phyloP scores from a whole-genome alignment of 2,113 vertebrate genomes.

The Numenius arquata region DNA sequence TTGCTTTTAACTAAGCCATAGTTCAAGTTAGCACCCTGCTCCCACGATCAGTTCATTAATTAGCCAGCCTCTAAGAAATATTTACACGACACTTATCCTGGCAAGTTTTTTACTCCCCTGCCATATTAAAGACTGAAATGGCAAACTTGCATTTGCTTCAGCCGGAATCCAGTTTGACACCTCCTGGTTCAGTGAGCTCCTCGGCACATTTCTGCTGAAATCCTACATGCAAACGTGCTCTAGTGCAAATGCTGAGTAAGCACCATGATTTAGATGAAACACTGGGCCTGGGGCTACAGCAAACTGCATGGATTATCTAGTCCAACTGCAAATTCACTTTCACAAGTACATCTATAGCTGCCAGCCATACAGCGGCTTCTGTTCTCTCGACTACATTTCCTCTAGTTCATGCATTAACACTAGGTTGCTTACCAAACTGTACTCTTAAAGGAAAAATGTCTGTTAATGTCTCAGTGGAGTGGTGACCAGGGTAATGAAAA shows the following conservation, averaged over 20 bases:
- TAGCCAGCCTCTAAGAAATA: background rate
- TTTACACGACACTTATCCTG: background rate
- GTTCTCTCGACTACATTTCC: background rate
- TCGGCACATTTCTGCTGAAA: background rate
- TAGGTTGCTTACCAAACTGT: background rate
- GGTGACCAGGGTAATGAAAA: background rate
- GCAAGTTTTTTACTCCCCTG: background rate
- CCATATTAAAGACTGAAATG: background rate
- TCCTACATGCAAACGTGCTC: accelerated
- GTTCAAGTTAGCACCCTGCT: background rate
- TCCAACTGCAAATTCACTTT: slow-evolving; percentile 4
- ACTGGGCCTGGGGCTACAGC: background rate
- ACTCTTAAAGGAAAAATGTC: background rate
- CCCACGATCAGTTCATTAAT: background rate
- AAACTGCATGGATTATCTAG: slow-evolving; percentile 7
- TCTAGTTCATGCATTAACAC: background rate
- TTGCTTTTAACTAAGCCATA: background rate
- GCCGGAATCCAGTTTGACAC: background rate
- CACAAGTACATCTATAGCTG: slow-evolving; percentile 16
- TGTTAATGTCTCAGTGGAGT: background rate
- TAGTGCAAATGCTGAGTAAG: background rate
- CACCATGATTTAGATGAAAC: background rate
- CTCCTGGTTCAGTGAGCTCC: background rate
- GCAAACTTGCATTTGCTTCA: background rate
- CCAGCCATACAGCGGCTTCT: slow-evolving; percentile 7